phyloP scores from a whole-genome alignment of 2,797 vertebrate species.

The Eulemur albifrons region DNA sequence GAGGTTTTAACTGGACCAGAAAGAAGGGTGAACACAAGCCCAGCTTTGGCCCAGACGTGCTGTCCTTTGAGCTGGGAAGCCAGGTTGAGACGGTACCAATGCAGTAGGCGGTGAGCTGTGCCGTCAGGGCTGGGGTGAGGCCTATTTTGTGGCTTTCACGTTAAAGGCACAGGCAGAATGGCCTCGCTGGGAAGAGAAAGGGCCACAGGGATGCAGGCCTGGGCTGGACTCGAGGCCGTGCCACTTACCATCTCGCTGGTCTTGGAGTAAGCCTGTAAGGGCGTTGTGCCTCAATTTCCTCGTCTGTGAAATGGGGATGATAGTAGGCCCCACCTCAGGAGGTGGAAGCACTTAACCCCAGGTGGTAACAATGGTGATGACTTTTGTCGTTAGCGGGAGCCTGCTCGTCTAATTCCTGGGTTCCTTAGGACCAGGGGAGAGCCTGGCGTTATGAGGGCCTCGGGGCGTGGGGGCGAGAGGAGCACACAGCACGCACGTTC shows the following conservation, averaged over 20 bases:
- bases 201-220: neutral
- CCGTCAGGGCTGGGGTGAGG: neutral
- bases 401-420: no score
- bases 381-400: fast-evolving
- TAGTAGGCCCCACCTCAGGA: neutral
- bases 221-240: fast-evolving
- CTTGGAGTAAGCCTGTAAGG: neutral
- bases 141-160: neutral
- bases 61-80: neutral
- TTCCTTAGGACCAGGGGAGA: neutral
- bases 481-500: fast-evolving
- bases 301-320: neutral
- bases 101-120: neutral
- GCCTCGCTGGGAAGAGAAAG: fast-evolving
- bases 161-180: neutral
- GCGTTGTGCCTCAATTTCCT: neutral
- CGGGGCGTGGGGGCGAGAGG: neutral
- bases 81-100: neutral
- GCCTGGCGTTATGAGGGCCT: no score
- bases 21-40: neutral
- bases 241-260: fast-evolving
- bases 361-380: fast-evolving
- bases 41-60: neutral
- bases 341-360: no score
- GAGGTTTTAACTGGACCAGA: neutral